These are phyloP conservation scores for Myiotriccus ornatus DNA, from an alignment of 2,797 vertebrate species.

Conservation along the genomic window DNA sequence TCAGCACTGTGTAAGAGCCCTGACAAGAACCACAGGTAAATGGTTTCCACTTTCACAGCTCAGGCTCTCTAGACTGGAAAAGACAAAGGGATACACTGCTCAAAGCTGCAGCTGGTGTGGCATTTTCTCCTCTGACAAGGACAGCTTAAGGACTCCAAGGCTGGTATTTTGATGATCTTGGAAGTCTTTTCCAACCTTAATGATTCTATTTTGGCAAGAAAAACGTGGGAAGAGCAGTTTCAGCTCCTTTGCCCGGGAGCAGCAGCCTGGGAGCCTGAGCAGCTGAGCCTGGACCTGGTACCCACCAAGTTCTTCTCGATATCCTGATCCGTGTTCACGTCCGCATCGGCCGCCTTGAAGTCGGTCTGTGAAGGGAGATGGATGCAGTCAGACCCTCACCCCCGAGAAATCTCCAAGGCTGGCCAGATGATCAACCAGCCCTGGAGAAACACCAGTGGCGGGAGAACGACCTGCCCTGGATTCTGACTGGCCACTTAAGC, in stretches of 20 bases:
- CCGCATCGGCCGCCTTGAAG: constrained; percentile 63
- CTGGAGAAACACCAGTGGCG: too few species aligned
- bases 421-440: background rate
- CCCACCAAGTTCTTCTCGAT: constrained; percentile 79
- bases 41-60: rapidly evolving
- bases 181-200: background rate
- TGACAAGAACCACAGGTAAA: background rate
- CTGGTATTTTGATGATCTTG: background rate
- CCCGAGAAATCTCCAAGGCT: background rate
- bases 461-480: background rate
- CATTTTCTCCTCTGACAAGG: background rate
- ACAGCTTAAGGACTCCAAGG: background rate
- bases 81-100: background rate
- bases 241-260: rapidly evolving
- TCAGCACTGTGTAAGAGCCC: rapidly evolving
- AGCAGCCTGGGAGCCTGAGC: rapidly evolving
- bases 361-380: constrained; percentile 70
- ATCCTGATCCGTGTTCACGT: constrained; percentile 74
- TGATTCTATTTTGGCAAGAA: background rate
- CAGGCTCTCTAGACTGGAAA: rapidly evolving
- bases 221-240: background rate
- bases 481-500: background rate
- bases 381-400: rapidly evolving
- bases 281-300: rapidly evolving
- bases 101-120: rapidly evolving